Percentiles rank a stretch among this genome's conserved stretches.
Evolutionary conservation across 2,797 vertebrate genomes (phyloP).

Genomic region (Mus spretus): DNA sequence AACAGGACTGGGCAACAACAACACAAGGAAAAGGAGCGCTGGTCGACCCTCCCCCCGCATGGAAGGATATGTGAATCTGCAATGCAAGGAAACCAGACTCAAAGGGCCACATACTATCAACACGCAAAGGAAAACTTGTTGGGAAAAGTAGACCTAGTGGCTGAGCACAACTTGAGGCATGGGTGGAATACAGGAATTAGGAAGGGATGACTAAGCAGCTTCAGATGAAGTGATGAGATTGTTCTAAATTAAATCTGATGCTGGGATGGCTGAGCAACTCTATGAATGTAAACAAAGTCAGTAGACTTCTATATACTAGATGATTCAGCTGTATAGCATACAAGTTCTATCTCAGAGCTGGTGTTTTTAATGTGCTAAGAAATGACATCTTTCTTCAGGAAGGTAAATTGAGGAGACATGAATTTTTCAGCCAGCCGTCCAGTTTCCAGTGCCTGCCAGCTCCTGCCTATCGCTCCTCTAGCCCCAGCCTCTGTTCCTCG

Average conservation of each 20-base stretch:
- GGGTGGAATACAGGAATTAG: neutral
- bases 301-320: neutral
- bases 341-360: neutral
- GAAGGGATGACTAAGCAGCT: neutral
- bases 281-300: neutral
- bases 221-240: neutral
- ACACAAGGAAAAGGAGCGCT: conserved; percentile 4
- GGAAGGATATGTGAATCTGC: neutral
- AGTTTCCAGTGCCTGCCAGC: neutral
- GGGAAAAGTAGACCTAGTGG: neutral
- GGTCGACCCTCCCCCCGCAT: neutral
- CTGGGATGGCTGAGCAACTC: neutral
- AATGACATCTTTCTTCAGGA: neutral
- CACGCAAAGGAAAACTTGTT: neutral
- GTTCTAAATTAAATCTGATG: conserved; percentile 13
- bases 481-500: neutral
- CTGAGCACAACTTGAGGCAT: neutral
- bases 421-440: neutral
- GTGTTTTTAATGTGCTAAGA: neutral
- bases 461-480: neutral
- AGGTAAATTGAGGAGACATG: neutral
- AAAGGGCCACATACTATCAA: neutral
- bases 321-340: neutral
- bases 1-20: conserved; percentile 34
- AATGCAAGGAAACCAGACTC: neutral